Conservation (phyloP, 2,888 invertebrate species). For the Stenotaenia linearis region DNA sequence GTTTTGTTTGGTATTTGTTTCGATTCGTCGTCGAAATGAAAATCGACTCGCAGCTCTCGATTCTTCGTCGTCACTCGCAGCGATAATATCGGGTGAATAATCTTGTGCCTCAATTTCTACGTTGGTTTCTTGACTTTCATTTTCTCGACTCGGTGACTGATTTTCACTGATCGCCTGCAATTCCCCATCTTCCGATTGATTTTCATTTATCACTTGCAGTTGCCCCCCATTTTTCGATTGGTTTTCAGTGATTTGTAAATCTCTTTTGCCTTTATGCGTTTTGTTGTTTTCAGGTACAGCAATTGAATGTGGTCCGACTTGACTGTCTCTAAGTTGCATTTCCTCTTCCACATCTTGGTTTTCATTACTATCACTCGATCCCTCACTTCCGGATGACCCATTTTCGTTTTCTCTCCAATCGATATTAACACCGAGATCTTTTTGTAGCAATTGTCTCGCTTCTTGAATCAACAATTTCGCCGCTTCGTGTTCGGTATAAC, state of each 20-base stretch:
- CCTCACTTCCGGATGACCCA: not conserved
- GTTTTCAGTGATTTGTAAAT: not conserved
- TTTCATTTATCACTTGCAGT: not conserved
- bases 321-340: not conserved
- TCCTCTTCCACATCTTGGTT: not conserved
- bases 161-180: no score
- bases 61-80: not conserved
- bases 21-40: not conserved
- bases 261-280: no score
- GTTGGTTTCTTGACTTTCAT: no score
- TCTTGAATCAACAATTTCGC: constrained; percentile 70
- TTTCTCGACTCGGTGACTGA: no score
- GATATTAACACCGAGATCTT: constrained; percentile 63
- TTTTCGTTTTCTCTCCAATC: constrained; percentile 34
- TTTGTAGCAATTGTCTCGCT: constrained; percentile 64
- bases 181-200: not conserved
- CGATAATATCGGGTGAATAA: not conserved
- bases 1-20: not conserved
- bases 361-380: not conserved
- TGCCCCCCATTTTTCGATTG: not conserved
- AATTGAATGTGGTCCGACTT: not conserved
- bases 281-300: not conserved
- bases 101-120: no score
- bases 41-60: not conserved
- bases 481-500: constrained; percentile 74